Conservation (phyloP, 2,113 vertebrate species). For the Rhizomys pruinosus region DNA sequence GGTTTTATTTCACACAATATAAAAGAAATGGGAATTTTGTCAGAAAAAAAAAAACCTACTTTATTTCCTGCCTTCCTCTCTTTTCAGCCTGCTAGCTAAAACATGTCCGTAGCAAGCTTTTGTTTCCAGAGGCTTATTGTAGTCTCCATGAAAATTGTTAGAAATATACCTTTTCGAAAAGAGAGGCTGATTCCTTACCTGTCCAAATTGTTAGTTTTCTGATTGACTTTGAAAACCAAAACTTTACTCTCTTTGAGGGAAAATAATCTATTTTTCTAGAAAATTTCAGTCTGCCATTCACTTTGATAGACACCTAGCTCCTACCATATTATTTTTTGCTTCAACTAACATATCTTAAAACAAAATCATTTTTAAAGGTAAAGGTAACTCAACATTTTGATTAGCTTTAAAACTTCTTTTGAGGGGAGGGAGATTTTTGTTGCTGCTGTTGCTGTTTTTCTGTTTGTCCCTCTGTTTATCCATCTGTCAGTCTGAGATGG, state of each 20-base stretch:
- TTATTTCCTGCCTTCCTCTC: constrained; percentile 69
- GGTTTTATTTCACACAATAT: constrained; percentile 62
- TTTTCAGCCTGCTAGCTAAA: constrained; percentile 71
- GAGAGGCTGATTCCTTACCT: constrained; percentile 77
- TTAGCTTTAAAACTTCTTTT: constrained; percentile 74
- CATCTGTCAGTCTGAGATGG: too few species aligned
- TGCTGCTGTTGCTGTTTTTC: background rate
- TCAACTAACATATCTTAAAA: constrained; percentile 85
- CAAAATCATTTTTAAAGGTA: constrained; percentile 83
- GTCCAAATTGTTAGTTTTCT: constrained; percentile 84
- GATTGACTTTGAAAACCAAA: constrained; percentile 84
- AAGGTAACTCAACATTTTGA: constrained; percentile 73
- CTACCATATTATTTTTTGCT: constrained; percentile 85
- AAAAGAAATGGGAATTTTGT: constrained; percentile 69
- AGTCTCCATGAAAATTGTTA: constrained; percentile 78
- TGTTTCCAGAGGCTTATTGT: constrained; percentile 75
- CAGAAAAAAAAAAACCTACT: constrained; percentile 1
- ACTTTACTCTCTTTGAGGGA: constrained; percentile 85
- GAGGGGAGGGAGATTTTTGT: background rate
- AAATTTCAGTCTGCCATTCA: constrained; percentile 84
- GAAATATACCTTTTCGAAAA: constrained; percentile 71
- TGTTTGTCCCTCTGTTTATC: background rate
- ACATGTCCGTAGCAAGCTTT: constrained; percentile 74
- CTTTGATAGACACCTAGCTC: constrained; percentile 82
- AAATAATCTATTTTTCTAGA: constrained; percentile 84